Evolutionary conservation across 2,113 vertebrate genomes (phyloP).

Genomic region (Apteryx owenii): DNA sequence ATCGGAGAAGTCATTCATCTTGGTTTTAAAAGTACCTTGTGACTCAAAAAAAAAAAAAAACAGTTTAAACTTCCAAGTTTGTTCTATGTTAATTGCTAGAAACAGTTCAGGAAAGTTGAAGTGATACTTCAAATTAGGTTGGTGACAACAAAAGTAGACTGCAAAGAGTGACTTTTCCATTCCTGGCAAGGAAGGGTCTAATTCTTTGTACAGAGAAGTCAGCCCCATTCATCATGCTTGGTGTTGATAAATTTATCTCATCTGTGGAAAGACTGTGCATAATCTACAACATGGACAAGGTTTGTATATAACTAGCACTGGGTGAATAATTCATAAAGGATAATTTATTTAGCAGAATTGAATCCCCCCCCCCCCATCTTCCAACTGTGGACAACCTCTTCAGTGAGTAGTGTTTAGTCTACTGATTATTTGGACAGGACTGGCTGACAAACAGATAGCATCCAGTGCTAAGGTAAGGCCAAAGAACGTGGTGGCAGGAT

Average conservation of each 20-base stretch:
- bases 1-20: background rate
- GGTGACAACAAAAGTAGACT: background rate
- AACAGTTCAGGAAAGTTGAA: background rate
- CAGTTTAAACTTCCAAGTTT: background rate
- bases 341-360: background rate
- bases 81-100: background rate
- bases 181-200: background rate
- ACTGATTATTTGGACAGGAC: background rate
- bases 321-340: background rate
- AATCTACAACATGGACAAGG: background rate
- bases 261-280: rapidly evolving
- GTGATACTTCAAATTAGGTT: background rate
- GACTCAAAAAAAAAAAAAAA: background rate
- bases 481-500: background rate
- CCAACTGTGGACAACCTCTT: background rate
- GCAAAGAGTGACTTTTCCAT: background rate
- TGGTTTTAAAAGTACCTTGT: background rate
- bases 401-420: background rate
- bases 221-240: background rate
- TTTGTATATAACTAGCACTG: background rate
- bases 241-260: background rate
- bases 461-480: background rate
- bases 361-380: background rate
- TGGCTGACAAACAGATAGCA: background rate
- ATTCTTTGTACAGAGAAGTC: background rate